These are phyloP conservation scores for Gnathonemus echidnorhynchus DNA, from an alignment of 2,113 vertebrate genomes.

Conservation along the genomic window DNA sequence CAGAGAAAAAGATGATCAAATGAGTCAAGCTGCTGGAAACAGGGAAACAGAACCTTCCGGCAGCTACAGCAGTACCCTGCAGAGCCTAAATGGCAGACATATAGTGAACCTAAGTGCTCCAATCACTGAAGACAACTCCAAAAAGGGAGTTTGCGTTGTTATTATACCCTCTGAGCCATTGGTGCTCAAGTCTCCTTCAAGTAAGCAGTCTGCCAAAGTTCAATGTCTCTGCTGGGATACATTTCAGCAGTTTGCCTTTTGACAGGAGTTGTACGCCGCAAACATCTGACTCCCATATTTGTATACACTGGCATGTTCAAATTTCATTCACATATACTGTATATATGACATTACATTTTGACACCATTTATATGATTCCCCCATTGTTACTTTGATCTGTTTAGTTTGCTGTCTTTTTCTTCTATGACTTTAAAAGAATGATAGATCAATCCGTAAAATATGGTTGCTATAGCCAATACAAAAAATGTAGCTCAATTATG, in stretches of 20 bases:
- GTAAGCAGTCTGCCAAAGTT: constrained; percentile 38
- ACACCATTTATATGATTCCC: neutral
- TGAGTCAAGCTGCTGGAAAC: constrained; percentile 46
- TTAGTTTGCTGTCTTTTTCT: too few relatives aligned
- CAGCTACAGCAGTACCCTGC: constrained; percentile 43
- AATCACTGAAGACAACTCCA: constrained; percentile 58
- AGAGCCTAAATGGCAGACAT: constrained; percentile 54
- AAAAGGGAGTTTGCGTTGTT: constrained; percentile 55
- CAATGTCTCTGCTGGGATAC: constrained; percentile 23
- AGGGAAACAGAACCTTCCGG: constrained; percentile 38
- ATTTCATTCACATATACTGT: neutral
- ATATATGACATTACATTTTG: neutral
- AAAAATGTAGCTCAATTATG: neutral
- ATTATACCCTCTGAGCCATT: constrained; percentile 41
- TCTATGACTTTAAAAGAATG: neutral
- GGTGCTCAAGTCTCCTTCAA: constrained; percentile 32
- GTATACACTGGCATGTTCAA: neutral
- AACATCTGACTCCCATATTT: neutral
- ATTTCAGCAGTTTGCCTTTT: constrained; percentile 10
- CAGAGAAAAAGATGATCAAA: constrained; percentile 58
- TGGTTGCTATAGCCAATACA: neutral
- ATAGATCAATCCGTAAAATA: neutral
- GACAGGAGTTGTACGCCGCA: too few relatives aligned
- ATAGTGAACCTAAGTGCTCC: constrained; percentile 67
- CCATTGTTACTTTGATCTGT: neutral